Conservation (phyloP, 2,888 invertebrate species). For the Pandemis heparana region DNA sequence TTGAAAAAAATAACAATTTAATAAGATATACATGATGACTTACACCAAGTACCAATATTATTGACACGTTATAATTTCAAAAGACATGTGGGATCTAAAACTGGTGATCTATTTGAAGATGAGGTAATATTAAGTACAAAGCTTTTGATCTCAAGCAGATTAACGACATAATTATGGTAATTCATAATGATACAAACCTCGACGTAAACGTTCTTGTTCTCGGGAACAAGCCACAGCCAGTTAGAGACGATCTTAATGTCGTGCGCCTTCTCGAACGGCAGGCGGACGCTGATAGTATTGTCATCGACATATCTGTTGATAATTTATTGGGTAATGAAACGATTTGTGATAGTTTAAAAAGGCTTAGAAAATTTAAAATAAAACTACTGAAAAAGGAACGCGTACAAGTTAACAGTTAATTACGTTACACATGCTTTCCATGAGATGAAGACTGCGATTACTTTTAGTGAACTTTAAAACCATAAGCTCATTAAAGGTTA, state of each 20-base stretch:
- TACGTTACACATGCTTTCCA: too few relatives aligned
- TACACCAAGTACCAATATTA: not conserved
- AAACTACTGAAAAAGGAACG: too few relatives aligned
- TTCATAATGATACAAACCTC: conserved; percentile 61
- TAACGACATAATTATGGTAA: not conserved
- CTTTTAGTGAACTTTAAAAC: too few relatives aligned
- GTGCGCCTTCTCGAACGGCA: conserved; percentile 86
- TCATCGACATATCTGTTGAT: conserved; percentile 77
- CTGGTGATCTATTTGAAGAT: too few relatives aligned
- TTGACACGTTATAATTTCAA: too few relatives aligned
- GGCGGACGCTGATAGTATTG: conserved; percentile 72
- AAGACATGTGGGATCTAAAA: too few relatives aligned
- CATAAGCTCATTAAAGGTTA: too few relatives aligned
- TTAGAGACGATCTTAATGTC: conserved; percentile 80
- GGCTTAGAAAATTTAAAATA: too few relatives aligned
- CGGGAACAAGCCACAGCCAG: conserved; percentile 65
- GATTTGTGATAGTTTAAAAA: too few relatives aligned
- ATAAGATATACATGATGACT: not conserved
- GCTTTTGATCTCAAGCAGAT: not conserved
- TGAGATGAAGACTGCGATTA: too few relatives aligned
- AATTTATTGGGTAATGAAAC: not conserved
- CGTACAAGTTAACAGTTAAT: too few relatives aligned
- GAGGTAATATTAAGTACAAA: too few relatives aligned
- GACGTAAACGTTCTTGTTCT: conserved; percentile 65
- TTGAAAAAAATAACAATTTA: conserved; percentile 15